These are phyloP conservation scores for Cinara cedri DNA, from an alignment of 2,888 invertebrate species.

Conservation along the genomic window DNA sequence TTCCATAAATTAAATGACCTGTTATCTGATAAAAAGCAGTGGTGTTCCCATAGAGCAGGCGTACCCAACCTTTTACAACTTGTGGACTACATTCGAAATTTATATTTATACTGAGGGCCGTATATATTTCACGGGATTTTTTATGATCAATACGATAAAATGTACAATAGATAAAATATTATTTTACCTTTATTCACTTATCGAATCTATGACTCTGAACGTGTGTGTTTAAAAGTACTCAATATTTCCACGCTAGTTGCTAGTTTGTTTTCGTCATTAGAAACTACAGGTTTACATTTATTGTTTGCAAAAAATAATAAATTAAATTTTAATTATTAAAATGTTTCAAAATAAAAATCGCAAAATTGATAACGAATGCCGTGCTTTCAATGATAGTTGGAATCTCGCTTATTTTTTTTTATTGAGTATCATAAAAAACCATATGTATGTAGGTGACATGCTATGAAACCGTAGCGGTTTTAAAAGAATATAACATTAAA, in stretches of 20 bases:
- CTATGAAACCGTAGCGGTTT: not conserved
- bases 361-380: constrained; percentile 14
- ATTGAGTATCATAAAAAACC: not conserved
- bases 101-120: not conserved
- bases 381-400: constrained; percentile 7
- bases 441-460: constrained; percentile 6
- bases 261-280: not conserved
- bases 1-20: too few species aligned
- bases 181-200: not conserved
- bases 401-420: not conserved
- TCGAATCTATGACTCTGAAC: not conserved
- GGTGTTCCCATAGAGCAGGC: too few species aligned
- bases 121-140: not conserved
- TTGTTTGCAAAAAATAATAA: not conserved
- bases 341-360: constrained; percentile 10
- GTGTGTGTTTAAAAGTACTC: too few species aligned
- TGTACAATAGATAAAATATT: not conserved
- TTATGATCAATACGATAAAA: not conserved
- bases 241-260: not conserved
- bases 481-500: too few species aligned
- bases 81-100: not conserved
- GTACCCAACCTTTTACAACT: not conserved
- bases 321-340: not conserved
- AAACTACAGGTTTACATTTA: not conserved
- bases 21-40: too few species aligned